phyloP scores from a whole-genome alignment of 2,113 vertebrate genomes.

The Brachirus orientalis region DNA sequence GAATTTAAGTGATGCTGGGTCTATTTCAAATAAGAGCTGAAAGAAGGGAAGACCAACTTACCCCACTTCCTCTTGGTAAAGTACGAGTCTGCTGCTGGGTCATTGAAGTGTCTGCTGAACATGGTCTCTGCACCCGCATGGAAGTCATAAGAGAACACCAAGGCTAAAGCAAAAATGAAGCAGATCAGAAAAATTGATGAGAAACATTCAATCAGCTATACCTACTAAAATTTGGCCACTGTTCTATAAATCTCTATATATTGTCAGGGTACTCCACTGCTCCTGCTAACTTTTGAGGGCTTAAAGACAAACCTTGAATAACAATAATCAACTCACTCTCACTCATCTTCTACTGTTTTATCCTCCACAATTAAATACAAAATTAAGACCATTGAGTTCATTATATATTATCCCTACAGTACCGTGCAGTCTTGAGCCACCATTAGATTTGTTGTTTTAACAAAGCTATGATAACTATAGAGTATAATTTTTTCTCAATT shows the following conservation, averaged over 20 bases:
- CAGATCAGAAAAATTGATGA: background rate
- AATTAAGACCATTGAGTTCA: too few relatives aligned
- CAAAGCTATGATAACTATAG: too few relatives aligned
- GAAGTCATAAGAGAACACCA: conserved; percentile 99
- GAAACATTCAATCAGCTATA: background rate
- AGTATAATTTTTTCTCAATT: too few relatives aligned
- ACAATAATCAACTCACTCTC: too few relatives aligned
- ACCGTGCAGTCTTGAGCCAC: too few relatives aligned
- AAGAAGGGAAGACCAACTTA: conserved; percentile 74
- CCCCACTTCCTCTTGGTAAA: conserved; percentile 99
- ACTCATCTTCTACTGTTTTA: too few relatives aligned
- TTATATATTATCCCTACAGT: too few relatives aligned
- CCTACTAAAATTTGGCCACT: too few relatives aligned
- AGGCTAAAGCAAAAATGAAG: conserved; percentile 78
- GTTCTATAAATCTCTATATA: too few relatives aligned
- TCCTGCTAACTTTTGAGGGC: background rate
- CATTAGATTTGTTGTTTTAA: too few relatives aligned
- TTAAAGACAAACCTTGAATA: too few relatives aligned
- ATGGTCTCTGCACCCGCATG: conserved; percentile 98
- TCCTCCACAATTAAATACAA: too few relatives aligned
- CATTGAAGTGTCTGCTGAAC: conserved; percentile 98
- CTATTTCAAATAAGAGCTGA: conserved; percentile 24
- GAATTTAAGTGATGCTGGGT: conserved; percentile 11
- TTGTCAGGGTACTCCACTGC: background rate
- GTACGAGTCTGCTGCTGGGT: conserved; percentile 94